Evolutionary conservation across 2,888 invertebrate genomes (phyloP).

Genomic region (Uropetala carovei): DNA sequence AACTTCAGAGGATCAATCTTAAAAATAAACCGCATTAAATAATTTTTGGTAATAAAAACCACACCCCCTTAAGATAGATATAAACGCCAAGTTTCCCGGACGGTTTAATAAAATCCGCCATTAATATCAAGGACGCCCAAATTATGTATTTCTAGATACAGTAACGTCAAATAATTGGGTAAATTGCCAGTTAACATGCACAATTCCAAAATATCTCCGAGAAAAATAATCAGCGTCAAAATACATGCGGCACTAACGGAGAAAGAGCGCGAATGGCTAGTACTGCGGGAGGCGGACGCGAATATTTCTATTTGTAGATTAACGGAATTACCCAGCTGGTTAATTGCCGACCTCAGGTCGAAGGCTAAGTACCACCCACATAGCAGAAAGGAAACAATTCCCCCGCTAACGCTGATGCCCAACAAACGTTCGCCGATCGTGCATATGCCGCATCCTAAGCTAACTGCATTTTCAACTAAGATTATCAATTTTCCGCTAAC

Average conservation of each 20-base stretch:
- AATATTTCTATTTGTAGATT: conserved; percentile 23
- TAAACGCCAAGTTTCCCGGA: neutral
- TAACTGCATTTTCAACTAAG: neutral
- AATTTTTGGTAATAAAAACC: conserved; percentile 17
- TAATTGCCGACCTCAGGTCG: conserved; percentile 27
- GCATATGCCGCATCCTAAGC: neutral
- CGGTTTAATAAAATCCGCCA: neutral
- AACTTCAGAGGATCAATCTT: neutral
- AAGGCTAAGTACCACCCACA: neutral
- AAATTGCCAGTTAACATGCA: neutral
- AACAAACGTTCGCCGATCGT: neutral
- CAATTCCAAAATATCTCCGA: neutral
- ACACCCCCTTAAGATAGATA: conserved; percentile 28
- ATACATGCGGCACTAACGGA: neutral
- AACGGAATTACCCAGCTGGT: conserved; percentile 43
- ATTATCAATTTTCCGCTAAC: neutral
- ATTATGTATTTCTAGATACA: neutral
- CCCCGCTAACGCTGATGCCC: neutral
- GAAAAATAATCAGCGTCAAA: conserved; percentile 33
- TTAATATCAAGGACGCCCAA: neutral
- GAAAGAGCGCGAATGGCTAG: conserved; percentile 18
- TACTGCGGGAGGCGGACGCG: neutral
- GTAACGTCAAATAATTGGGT: neutral
- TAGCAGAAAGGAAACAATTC: neutral
- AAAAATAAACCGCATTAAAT: conserved; percentile 7